Conservation (phyloP, 2,797 vertebrate genomes). For the Champsocephalus gunnari region DNA sequence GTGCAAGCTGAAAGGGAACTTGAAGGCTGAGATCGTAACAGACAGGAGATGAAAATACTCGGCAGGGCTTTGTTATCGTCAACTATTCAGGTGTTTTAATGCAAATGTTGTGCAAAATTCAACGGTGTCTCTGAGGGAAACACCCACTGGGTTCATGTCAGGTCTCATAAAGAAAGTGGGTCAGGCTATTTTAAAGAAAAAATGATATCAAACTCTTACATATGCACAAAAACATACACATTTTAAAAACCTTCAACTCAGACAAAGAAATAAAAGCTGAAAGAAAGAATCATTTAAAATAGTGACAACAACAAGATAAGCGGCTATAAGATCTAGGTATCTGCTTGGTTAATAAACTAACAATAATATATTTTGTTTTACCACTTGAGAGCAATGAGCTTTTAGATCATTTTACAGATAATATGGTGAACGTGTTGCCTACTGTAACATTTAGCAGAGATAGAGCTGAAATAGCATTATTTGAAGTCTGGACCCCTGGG, state of each 20-base stretch:
- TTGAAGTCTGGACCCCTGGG: not conserved
- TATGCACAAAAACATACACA: not conserved
- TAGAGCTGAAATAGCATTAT: too few species aligned
- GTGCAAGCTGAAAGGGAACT: conserved; percentile 34
- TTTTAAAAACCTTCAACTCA: not conserved
- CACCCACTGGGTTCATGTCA: not conserved
- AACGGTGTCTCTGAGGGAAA: conserved; percentile 6
- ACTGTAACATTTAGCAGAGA: not conserved
- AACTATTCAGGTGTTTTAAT: conserved; percentile 16
- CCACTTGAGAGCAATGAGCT: too few species aligned
- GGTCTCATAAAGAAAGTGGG: conserved; percentile 1
- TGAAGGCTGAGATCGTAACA: conserved; percentile 23
- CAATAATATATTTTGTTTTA: too few species aligned
- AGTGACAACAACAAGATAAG: not conserved
- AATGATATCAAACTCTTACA: not conserved
- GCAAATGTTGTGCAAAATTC: not conserved
- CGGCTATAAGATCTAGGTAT: not conserved
- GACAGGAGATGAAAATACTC: conserved; percentile 32
- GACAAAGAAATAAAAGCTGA: not conserved
- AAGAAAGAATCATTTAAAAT: not conserved
- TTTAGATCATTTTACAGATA: not conserved
- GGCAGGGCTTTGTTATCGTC: conserved; percentile 29
- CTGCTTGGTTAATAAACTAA: too few species aligned
- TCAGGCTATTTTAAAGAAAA: conserved; percentile 4
- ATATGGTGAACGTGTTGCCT: not conserved